Base-by-base conservation (phyloP, 2,113 vertebrate species). In the Aegotheles bennettii region DNA sequence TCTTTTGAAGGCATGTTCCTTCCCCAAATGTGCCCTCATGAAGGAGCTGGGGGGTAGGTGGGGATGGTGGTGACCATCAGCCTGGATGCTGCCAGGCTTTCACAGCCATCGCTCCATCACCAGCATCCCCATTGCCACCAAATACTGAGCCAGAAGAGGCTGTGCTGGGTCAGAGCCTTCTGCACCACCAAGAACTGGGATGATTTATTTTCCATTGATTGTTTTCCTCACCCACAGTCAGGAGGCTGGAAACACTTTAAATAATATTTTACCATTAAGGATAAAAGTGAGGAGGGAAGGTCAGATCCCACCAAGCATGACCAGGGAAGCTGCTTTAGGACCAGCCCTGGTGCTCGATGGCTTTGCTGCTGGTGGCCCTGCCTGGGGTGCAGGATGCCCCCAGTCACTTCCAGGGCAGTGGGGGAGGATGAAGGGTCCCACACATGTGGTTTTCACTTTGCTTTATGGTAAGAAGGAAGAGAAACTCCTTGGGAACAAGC, bases 381-480 rank as follows among this genome's bases (percentile, higher is more conserved):
- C 47, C 60, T 3, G 2, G 53, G 2, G 2, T 13, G 26, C 31
- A 15, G 89, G 64, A 3, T 35, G 74, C 8, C 38, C 42, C 29
- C 3, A 0, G 15, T 40, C 43, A 64, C 24, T 18, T 23, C 81
- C 15, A 42, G 54, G 15, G 19, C 9, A 2, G 45, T 2, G 4
- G 29, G 26, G 13, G 51, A 47, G 57, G 24, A 43, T 1, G 5
- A 33, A 35, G 65, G 40, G 13, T 35, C 60, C 75, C 11, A 3
- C 85, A n/a, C 43, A 18, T 28, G 18, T 16, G n/a, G 51, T 16
- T 96, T 96, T 94, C 59, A 1, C 42, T 78, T 54, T 56, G n/a
- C 28, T 86, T 96, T 90, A 69, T 33, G 16, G 87, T 85, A 96
- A 94, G n/a, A 61, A 92, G 94, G 94, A 97, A 97, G 86, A 73